Base-by-base conservation (phyloP, 2,888 invertebrate genomes). In the Drosophila colorata region DNA sequence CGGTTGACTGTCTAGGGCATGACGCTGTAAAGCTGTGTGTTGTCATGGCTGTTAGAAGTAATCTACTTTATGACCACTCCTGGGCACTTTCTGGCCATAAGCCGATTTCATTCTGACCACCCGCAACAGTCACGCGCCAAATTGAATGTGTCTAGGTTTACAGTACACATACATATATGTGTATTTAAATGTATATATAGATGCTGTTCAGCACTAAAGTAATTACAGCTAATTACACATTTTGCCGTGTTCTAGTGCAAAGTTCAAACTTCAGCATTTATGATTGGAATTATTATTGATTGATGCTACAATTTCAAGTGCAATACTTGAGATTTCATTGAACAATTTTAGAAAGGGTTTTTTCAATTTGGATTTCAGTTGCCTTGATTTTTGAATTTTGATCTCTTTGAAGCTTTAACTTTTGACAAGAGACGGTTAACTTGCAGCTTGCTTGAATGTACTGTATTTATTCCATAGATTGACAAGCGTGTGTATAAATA, bases 81-180 rank as follows among this genome's bases (percentile, higher is more conserved):
- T 52, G 44, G 53, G 35, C 56, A 69, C 64, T 76, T 66, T 57
- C 44, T 44, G 51, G 44, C 61, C 37, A 44, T 80, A 86, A 83
- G 78, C 84, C 80, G 87, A 80, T 83, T 86, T 75, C 53, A 47
- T 40, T 38, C 31, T 46, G 83, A 60, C 83, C 83, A 87, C 87
- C 83, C 87, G 72, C 85, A 72, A 72, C 37, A 70, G 79, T 81
- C 83, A 77, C 87, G 85, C 81, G 83, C 68, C 83, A 83, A 74
- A 53, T 63, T 40, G 43, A 53, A 56, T 40, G 8, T 51, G 61
- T 43, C 57, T 55, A 25, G 31, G 35, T 1, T 18, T 47, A 47
- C 48, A 49, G 49, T 38, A 37, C 5, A 16, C 16, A 14, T 35
- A 11, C 20, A 53, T 5, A 28, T 35, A 14, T 23, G 35, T 37